Evolutionary conservation across 2,888 invertebrate genomes (phyloP).

Genomic region (Reticulitermes lucifugus): DNA sequence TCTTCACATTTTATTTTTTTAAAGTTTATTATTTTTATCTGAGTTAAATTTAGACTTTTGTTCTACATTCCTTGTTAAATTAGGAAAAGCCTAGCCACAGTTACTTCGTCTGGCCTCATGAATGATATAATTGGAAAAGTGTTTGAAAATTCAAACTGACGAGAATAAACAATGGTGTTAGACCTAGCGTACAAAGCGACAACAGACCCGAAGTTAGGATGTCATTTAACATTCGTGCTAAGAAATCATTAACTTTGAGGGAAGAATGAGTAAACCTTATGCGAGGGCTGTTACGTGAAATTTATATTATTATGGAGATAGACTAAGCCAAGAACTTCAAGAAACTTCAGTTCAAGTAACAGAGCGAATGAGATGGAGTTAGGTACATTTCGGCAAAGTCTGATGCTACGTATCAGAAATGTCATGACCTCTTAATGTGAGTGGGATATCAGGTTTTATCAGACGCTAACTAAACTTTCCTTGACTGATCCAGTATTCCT

Average conservation of each 20-base stretch:
- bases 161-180: too few relatives aligned
- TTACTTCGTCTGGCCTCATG: too few relatives aligned
- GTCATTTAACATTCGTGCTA: background rate
- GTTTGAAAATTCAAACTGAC: too few relatives aligned
- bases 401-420: background rate
- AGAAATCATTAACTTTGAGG: background rate
- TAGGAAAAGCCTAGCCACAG: too few relatives aligned
- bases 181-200: too few relatives aligned
- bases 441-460: conserved; percentile 9
- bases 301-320: conserved; percentile 13
- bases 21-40: too few relatives aligned
- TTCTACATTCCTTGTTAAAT: too few relatives aligned
- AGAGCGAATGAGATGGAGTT: background rate
- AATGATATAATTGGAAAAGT: too few relatives aligned
- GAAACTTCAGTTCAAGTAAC: background rate
- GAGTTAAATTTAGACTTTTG: too few relatives aligned
- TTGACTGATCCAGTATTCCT: conserved; percentile 3
- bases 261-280: background rate
- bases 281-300: background rate
- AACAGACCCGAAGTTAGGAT: too few relatives aligned
- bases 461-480: conserved; percentile 9
- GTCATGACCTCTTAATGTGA: background rate
- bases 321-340: background rate
- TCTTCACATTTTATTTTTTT: too few relatives aligned
- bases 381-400: background rate